phyloP scores from a whole-genome alignment of 2,113 vertebrate genomes.

The Scartelaos histophorus region DNA sequence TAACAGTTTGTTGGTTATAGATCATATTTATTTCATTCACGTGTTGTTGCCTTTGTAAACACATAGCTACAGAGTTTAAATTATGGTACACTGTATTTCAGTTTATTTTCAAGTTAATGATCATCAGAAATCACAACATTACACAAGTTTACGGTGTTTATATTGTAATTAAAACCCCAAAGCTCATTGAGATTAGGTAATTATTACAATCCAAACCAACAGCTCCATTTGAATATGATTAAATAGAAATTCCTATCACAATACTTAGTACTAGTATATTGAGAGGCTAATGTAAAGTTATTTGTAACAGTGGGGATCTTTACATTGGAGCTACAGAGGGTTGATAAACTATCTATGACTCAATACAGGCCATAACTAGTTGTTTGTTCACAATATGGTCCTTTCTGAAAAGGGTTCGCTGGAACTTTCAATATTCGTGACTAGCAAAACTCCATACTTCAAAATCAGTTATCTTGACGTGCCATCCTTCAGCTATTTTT shows the following conservation, averaged over 20 bases:
- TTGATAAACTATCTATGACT: background rate
- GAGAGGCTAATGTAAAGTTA: background rate
- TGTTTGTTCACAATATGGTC: no score
- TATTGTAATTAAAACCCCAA: background rate
- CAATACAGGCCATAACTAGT: background rate
- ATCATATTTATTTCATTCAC: no score
- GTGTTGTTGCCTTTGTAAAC: background rate
- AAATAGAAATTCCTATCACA: no score
- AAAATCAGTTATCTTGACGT: background rate
- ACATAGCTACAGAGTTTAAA: background rate
- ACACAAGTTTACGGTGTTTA: background rate
- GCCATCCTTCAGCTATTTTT: background rate
- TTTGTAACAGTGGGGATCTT: background rate
- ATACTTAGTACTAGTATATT: no score
- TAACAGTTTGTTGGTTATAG: no score
- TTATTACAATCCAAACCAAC: background rate
- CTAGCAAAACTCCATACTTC: background rate
- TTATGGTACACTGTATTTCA: background rate
- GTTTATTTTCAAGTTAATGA: background rate
- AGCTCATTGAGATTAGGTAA: background rate
- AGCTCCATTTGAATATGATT: background rate
- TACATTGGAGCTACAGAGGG: background rate
- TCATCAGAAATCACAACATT: background rate
- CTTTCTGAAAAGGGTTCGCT: background rate
- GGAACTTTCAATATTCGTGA: background rate